Conservation (phyloP, 2,888 invertebrate genomes). For the Lasioglossum malachurum region DNA sequence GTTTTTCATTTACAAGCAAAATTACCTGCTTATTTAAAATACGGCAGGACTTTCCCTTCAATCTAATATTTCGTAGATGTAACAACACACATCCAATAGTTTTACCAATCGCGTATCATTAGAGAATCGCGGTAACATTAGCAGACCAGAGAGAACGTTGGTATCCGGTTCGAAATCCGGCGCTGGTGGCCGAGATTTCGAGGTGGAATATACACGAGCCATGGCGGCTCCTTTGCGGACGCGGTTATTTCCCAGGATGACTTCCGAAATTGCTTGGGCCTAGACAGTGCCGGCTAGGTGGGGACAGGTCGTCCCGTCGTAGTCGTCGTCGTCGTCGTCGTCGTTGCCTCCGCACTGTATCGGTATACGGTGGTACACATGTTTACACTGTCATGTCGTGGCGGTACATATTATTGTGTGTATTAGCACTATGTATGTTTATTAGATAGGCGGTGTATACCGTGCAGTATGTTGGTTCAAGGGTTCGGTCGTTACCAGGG, state of each 20-base stretch:
- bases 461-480: slow-evolving; percentile 53
- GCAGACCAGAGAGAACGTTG: background rate
- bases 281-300: background rate
- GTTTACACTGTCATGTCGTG: slow-evolving; percentile 37
- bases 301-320: background rate
- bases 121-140: slow-evolving; percentile 7
- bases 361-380: slow-evolving; percentile 28
- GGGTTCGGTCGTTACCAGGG: slow-evolving; percentile 57
- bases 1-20: no score
- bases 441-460: slow-evolving; percentile 54
- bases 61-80: no score
- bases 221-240: slow-evolving; percentile 53
- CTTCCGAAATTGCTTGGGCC: slow-evolving; percentile 55
- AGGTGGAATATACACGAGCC: slow-evolving; percentile 32
- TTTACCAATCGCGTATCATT: background rate
- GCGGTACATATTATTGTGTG: slow-evolving; percentile 59
- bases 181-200: slow-evolving; percentile 36
- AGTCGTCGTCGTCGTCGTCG: background rate
- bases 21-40: no score
- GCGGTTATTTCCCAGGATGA: slow-evolving; percentile 51
- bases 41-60: no score
- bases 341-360: background rate
- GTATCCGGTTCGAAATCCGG: slow-evolving; percentile 37
- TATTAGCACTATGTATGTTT: slow-evolving; percentile 60
- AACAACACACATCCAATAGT: no score